Evolutionary conservation across 2,797 vertebrate genomes (phyloP).

Genomic region (Avahi laniger): DNA sequence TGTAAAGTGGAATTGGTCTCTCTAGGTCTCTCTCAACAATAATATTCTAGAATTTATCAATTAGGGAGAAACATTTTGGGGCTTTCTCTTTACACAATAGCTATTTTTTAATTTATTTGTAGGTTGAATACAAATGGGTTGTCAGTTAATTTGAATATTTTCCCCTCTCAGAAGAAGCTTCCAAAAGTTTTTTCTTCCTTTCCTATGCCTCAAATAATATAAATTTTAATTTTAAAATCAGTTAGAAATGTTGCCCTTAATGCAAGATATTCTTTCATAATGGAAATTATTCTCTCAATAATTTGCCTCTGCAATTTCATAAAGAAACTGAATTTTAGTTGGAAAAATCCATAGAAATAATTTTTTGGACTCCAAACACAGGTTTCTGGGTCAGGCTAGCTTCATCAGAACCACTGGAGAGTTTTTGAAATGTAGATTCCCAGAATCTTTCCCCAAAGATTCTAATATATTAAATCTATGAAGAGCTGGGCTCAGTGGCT

Average conservation of each 20-base stretch:
- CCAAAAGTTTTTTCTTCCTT: conserved; percentile 30
- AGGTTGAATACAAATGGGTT: neutral
- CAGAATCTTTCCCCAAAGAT: neutral
- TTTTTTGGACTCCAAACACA: neutral
- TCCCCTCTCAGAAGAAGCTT: neutral
- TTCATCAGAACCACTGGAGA: neutral
- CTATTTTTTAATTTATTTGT: neutral
- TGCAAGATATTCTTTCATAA: neutral
- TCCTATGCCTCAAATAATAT: neutral
- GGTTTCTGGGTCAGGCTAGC: neutral
- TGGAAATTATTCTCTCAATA: neutral
- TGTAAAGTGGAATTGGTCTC: neutral
- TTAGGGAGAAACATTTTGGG: neutral
- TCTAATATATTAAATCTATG: neutral
- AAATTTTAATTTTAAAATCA: neutral
- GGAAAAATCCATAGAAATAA: neutral
- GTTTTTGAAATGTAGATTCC: neutral
- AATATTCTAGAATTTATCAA: neutral
- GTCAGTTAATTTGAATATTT: conserved; percentile 7
- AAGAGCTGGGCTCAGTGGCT: neutral
- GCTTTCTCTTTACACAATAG: neutral
- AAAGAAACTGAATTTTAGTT: neutral
- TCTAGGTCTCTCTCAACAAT: neutral
- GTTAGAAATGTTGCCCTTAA: neutral
- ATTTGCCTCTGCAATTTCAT: neutral